phyloP scores from a whole-genome alignment of 1,140 invertebrate species.

The Chironomus striatipennis region DNA sequence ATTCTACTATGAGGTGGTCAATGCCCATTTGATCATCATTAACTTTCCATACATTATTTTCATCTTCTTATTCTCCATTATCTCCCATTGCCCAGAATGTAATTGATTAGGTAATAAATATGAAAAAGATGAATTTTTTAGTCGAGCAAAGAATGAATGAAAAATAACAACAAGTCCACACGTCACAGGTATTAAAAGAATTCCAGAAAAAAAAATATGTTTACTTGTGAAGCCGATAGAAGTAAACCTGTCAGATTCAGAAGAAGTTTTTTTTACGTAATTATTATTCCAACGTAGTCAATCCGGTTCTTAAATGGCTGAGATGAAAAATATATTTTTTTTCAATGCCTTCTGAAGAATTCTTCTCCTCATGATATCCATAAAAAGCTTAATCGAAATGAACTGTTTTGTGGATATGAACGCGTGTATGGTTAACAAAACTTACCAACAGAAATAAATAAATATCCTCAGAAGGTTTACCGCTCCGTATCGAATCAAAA shows the following conservation, averaged over 20 bases:
- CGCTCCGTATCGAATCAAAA: too few relatives aligned
- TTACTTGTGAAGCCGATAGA: not conserved
- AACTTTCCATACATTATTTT: too few relatives aligned
- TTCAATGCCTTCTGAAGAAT: not conserved
- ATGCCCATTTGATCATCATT: too few relatives aligned
- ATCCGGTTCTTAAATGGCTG: not conserved
- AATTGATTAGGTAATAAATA: conserved; percentile 9
- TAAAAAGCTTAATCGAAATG: too few relatives aligned
- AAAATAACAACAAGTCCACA: conserved; percentile 1
- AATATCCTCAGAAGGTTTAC: too few relatives aligned
- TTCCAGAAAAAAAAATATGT: not conserved
- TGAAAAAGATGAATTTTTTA: not conserved
- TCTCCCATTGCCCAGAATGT: not conserved
- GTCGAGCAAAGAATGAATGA: not conserved
- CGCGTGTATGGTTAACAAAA: too few relatives aligned
- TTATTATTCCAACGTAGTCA: not conserved
- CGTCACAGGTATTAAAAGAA: not conserved
- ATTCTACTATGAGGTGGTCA: too few relatives aligned
- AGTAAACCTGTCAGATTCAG: conserved; percentile 6
- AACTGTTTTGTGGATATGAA: too few relatives aligned
- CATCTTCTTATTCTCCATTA: not conserved
- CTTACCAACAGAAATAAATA: too few relatives aligned
- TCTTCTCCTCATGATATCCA: not conserved
- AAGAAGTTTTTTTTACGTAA: conserved; percentile 14
- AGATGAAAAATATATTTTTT: not conserved